These are phyloP conservation scores for Coregonus sp. DNA, from an alignment of 2,797 vertebrate species.

Conservation along the genomic window DNA sequence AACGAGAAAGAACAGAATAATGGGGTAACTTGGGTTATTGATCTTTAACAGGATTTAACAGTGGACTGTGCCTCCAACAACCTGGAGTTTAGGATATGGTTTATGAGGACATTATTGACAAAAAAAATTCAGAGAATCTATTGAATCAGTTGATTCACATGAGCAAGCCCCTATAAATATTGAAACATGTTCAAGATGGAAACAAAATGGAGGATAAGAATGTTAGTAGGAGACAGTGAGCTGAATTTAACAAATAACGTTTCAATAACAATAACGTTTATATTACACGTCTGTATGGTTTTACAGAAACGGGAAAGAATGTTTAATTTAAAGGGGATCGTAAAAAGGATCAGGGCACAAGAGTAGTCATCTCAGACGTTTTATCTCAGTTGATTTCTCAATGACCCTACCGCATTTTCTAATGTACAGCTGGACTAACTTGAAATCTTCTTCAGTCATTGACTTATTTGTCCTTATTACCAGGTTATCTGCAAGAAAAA, in stretches of 20 bases:
- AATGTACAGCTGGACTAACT: conserved; percentile 60
- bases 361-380: conserved; percentile 58
- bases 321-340: conserved; percentile 76
- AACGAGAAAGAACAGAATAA: neutral
- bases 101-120: neutral
- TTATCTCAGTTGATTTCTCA: conserved; percentile 64
- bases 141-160: no score
- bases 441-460: conserved; percentile 47
- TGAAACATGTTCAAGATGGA: no score
- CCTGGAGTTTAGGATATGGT: neutral
- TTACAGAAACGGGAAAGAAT: conserved; percentile 66
- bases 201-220: no score
- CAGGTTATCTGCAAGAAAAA: neutral
- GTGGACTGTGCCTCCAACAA: neutral
- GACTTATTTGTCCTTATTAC: conserved; percentile 42
- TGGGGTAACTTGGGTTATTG: neutral
- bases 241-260: neutral
- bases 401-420: conserved; percentile 60
- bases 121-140: no score
- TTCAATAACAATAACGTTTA: neutral
- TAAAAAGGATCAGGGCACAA: conserved; percentile 69
- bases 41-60: neutral
- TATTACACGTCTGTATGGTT: conserved; percentile 23
- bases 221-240: no score
- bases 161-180: no score